These are phyloP conservation scores for Leptodactylus fallax DNA, from an alignment of 2,797 vertebrate genomes.

Conservation along the genomic window DNA sequence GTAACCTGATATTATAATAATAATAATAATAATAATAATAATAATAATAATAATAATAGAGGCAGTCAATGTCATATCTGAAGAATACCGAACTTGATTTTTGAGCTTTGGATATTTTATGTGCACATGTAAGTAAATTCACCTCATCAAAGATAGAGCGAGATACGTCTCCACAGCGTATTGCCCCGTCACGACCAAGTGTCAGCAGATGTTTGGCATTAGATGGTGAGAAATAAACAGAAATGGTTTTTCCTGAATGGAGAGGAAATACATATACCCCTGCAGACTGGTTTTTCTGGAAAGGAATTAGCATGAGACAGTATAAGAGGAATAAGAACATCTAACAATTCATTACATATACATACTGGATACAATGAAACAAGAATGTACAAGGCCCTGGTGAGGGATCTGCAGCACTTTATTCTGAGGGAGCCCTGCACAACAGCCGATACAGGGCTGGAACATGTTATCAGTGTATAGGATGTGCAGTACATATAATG, in stretches of 20 bases:
- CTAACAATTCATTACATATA: background rate
- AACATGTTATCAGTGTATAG: too few relatives aligned
- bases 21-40: too few relatives aligned
- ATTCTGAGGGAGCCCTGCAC: too few relatives aligned
- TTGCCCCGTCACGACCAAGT: slow-evolving; percentile 80
- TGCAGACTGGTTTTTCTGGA: slow-evolving; percentile 73
- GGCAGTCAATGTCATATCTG: too few relatives aligned
- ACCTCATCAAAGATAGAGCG: slow-evolving; percentile 87
- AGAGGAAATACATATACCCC: slow-evolving; percentile 77
- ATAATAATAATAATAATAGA: too few relatives aligned
- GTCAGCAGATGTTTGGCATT: slow-evolving; percentile 83
- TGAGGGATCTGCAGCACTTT: background rate
- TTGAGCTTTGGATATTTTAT: too few relatives aligned
- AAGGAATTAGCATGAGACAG: background rate
- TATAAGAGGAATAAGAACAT: background rate
- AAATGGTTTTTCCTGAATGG: slow-evolving; percentile 73
- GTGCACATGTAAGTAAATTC: too few relatives aligned
- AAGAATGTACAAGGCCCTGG: background rate
- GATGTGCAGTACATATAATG: too few relatives aligned
- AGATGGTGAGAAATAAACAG: slow-evolving; percentile 80
- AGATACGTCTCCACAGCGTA: slow-evolving; percentile 86
- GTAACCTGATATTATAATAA: too few relatives aligned
- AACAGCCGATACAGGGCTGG: too few relatives aligned
- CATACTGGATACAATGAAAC: background rate
- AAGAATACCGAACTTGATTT: too few relatives aligned